Evolutionary conservation across 30 jellyfish, hydroid and myxozoan species (phyloP).

Genomic region (Cassiopea andromeda): DNA sequence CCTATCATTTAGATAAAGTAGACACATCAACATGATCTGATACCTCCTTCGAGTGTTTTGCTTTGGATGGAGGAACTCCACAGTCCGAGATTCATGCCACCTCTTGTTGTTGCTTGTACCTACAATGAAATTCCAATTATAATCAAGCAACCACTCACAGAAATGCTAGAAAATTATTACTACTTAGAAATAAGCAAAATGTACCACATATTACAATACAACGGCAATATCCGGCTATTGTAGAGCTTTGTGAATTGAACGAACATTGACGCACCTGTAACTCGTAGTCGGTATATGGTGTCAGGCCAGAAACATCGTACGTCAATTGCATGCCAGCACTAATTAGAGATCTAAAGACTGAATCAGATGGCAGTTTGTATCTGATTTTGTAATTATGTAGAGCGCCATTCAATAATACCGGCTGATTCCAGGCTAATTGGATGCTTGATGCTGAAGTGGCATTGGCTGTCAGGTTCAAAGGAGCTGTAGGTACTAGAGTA

Average conservation of each 20-base stretch:
- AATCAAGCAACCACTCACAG: background rate
- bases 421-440: background rate
- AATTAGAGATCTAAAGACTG: background rate
- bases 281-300: background rate
- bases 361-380: background rate
- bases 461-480: background rate
- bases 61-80: too few relatives aligned
- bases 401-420: background rate
- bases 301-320: background rate
- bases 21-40: too few relatives aligned
- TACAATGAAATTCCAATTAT: too few relatives aligned
- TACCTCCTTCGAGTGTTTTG: too few relatives aligned
- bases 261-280: slow-evolving; percentile 12
- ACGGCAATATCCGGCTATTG: too few relatives aligned
- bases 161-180: background rate
- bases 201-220: too few relatives aligned
- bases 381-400: background rate
- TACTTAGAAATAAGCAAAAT: too few relatives aligned
- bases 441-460: background rate
- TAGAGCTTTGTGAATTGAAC: too few relatives aligned
- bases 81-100: slow-evolving; percentile 26
- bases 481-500: too few relatives aligned
- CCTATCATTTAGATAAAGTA: background rate
- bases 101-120: slow-evolving; percentile 53
- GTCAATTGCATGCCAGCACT: background rate